A percentile compares a stretch with the other conserved stretches of the same genome.
These are phyloP conservation scores for Pelagia noctiluca DNA, from an alignment of 30 jellyfish, hydroid and myxozoan species.

Conservation along the genomic window DNA sequence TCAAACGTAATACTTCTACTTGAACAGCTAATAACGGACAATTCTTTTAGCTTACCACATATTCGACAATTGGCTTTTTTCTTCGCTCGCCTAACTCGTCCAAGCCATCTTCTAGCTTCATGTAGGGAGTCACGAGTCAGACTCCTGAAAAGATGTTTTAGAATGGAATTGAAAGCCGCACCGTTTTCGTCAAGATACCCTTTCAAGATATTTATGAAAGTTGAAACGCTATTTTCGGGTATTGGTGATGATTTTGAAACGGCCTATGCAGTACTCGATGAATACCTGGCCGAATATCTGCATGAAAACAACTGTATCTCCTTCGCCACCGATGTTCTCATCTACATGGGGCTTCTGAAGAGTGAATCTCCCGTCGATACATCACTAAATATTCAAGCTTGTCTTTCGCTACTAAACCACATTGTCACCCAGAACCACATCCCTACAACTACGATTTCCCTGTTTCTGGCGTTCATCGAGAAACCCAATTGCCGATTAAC, in stretches of 20 bases:
- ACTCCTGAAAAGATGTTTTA: slow-evolving; percentile 23
- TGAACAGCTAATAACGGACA: not conserved
- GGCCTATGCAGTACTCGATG: slow-evolving; percentile 42
- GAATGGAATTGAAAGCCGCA: slow-evolving; percentile 20
- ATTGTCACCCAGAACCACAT: slow-evolving; percentile 28
- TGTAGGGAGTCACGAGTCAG: slow-evolving; percentile 19
- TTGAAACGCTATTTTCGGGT: slow-evolving; percentile 29
- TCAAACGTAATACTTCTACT: slow-evolving; percentile 16
- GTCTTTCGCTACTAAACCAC: slow-evolving; percentile 31
- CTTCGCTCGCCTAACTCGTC: slow-evolving; percentile 30
- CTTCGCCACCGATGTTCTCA: slow-evolving; percentile 52
- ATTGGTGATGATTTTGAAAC: slow-evolving; percentile 19
- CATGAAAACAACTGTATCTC: slow-evolving; percentile 42
- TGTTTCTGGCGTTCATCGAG: slow-evolving; percentile 32
- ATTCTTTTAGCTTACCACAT: slow-evolving; percentile 7
- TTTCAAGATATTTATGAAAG: slow-evolving; percentile 37
- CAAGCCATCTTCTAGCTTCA: not conserved
- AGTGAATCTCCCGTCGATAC: slow-evolving; percentile 62
- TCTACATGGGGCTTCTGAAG: slow-evolving; percentile 53
- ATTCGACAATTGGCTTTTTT: slow-evolving; percentile 45
- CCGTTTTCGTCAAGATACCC: slow-evolving; percentile 63
- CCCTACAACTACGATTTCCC: slow-evolving; percentile 20
- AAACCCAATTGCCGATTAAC: slow-evolving; percentile 21
- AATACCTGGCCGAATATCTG: slow-evolving; percentile 14
- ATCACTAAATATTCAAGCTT: slow-evolving; percentile 23